Percentiles rank a stretch among this genome's conserved stretches.
phyloP scores from a whole-genome alignment of 23 tunicate species.

The Halocynthia roretzi region DNA sequence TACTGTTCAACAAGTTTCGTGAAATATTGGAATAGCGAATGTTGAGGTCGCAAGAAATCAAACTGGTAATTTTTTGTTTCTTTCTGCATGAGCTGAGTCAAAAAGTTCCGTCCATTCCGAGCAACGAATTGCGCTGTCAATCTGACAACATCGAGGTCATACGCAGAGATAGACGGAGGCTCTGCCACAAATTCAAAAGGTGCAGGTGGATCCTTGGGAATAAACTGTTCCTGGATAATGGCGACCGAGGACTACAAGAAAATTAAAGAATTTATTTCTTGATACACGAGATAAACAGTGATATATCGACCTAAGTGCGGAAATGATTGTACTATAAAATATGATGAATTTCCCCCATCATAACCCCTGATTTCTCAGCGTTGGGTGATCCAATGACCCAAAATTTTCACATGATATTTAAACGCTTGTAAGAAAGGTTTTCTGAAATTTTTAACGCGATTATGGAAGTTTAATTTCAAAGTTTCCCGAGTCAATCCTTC shows the following conservation, averaged over 20 bases:
- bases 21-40: slow-evolving; percentile 82
- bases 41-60: slow-evolving; percentile 95
- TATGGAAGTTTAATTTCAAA: background rate
- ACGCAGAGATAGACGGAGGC: slow-evolving; percentile 92
- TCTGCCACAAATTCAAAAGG: slow-evolving; percentile 72
- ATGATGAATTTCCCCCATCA: background rate
- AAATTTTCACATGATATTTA: too few relatives aligned
- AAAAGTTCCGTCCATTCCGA: slow-evolving; percentile 80
- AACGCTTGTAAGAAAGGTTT: background rate
- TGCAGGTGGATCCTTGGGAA: slow-evolving; percentile 84
- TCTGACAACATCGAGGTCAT: slow-evolving; percentile 84
- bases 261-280: background rate
- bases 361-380: background rate
- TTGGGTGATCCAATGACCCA: too few relatives aligned
- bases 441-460: background rate
- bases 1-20: slow-evolving; percentile 91
- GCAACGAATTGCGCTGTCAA: slow-evolving; percentile 92
- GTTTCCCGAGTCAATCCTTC: background rate
- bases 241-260: slow-evolving; percentile 65
- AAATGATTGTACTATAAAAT: background rate
- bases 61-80: slow-evolving; percentile 92
- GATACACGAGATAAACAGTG: too few relatives aligned
- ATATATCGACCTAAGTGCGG: too few relatives aligned
- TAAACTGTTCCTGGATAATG: slow-evolving; percentile 80
- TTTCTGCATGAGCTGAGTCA: slow-evolving; percentile 84